Base-by-base conservation (phyloP, 53 echinoderm and acorn worm genomes). In the Stichopus horrens region DNA sequence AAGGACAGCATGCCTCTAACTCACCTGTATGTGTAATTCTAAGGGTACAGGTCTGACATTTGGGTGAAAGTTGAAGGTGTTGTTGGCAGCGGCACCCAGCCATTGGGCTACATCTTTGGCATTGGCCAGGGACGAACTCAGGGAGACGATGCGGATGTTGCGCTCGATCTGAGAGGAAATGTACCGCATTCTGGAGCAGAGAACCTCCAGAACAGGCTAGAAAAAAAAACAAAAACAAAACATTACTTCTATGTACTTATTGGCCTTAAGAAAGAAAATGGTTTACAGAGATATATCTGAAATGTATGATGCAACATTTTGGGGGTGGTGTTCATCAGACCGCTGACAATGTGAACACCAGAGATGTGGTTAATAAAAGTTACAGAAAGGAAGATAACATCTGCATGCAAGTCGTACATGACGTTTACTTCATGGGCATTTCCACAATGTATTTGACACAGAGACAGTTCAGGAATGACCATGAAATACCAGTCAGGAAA, bases 1-100 rank as follows among this genome's bases (percentile, higher is more conserved):
- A 37, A 1, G 37, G 37, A 37, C 37, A 37, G 37, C 37, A 37
- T 37, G 37, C 37, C 37, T 71, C 71, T n/a, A 16, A 71, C 71
- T 65, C 19, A 96, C 96, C 95, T 96, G 98, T 55, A 98, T 98
- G 90, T 98, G 98, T 16, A 98, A 76, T 80, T 98, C 98, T 3
- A 98, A 88, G 18, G 98, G 95, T 5, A 96, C 95, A 6, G 98
- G 98, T 88, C 98, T 74, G 86, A 98, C 98, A 75, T 98, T 98
- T 21, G 98, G 98, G 67, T 98, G 98, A 59, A 98, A 98, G 92
- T 95, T 98, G 89, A 96, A 98, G n/a, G 98, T 98, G 91, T 98
- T 95, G 55, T 94, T 98, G 57, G 95, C 89, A 52, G 90, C 96
- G 22, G 96, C 96, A 14, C 98, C 98, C 21, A 98, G 88, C 99